These are phyloP conservation scores for Nomada ruficornis DNA, from an alignment of 2,888 invertebrate genomes.

Conservation along the genomic window DNA sequence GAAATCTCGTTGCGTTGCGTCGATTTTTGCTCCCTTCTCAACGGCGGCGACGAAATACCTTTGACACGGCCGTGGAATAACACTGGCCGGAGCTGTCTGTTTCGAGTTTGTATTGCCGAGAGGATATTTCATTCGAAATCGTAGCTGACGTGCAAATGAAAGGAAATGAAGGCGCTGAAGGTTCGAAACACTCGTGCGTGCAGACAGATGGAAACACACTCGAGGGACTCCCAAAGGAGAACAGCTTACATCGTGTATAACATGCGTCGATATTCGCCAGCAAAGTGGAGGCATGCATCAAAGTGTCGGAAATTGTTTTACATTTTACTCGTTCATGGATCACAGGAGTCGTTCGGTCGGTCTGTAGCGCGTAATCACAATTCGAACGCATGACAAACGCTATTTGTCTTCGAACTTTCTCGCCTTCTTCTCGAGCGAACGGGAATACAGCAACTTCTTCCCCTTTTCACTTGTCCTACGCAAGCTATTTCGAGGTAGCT, in stretches of 20 bases:
- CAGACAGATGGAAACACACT: neutral
- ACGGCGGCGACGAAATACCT: neutral
- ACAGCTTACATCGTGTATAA: neutral
- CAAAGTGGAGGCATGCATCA: constrained; percentile 16
- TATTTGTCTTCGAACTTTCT: constrained; percentile 28
- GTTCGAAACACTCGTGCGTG: neutral
- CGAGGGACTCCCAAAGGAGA: constrained; percentile 15
- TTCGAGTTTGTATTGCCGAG: neutral
- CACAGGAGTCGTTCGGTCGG: constrained; percentile 4
- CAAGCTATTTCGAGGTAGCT: neutral
- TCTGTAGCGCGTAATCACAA: constrained; percentile 32
- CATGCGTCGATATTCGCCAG: constrained; percentile 21
- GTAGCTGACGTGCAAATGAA: too few species aligned
- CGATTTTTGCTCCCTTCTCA: neutral
- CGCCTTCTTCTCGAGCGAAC: neutral
- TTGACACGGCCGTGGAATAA: neutral
- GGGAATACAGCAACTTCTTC: constrained; percentile 2
- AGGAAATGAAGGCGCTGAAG: neutral
- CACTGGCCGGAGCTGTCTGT: too few species aligned
- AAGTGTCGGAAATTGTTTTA: constrained; percentile 41
- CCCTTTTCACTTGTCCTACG: neutral
- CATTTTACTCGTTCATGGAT: constrained; percentile 23
- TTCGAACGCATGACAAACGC: constrained; percentile 27
- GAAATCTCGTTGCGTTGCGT: constrained; percentile 16
- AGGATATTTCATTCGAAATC: neutral